These are phyloP conservation scores for Mycalesis mineus DNA, from an alignment of 2,888 invertebrate genomes.

Conservation along the genomic window DNA sequence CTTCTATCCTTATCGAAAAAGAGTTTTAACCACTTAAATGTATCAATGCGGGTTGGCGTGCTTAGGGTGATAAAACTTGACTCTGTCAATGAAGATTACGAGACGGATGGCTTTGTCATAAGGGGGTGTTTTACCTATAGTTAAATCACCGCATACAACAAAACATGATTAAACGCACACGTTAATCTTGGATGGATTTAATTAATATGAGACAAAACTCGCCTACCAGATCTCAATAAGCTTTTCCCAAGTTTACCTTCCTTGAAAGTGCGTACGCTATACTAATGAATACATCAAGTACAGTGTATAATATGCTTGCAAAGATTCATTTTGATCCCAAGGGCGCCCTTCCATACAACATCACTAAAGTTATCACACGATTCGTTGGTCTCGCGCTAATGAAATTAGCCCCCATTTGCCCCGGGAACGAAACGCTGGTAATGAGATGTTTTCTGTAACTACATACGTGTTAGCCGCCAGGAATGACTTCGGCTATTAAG, in stretches of 20 bases:
- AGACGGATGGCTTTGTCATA: too few species aligned
- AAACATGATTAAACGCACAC: too few species aligned
- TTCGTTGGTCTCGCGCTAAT: conserved; percentile 74
- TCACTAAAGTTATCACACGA: conserved; percentile 76
- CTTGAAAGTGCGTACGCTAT: conserved; percentile 17
- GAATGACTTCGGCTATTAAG: conserved; percentile 39
- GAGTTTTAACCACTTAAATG: too few species aligned
- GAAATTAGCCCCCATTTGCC: conserved; percentile 73
- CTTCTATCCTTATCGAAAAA: too few species aligned
- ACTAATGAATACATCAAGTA: conserved; percentile 29
- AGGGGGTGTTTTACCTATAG: too few species aligned
- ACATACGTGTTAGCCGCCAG: conserved; percentile 50
- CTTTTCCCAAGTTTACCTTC: conserved; percentile 20
- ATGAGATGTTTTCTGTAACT: conserved; percentile 62
- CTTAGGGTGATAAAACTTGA: too few species aligned
- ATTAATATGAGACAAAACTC: conserved; percentile 1
- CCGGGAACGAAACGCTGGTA: conserved; percentile 61
- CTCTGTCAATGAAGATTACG: too few species aligned
- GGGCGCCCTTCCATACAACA: conserved; percentile 65
- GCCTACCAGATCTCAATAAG: conserved; percentile 8
- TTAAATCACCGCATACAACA: too few species aligned
- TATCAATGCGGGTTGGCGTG: too few species aligned
- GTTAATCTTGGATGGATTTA: not conserved
- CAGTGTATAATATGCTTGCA: conserved; percentile 4
- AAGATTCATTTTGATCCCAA: conserved; percentile 43